Evolutionary conservation across 2,113 vertebrate species (phyloP), one percentile per base, ranked within the genome.

Genomic region (Chascanopsetta lugubris): DNA sequence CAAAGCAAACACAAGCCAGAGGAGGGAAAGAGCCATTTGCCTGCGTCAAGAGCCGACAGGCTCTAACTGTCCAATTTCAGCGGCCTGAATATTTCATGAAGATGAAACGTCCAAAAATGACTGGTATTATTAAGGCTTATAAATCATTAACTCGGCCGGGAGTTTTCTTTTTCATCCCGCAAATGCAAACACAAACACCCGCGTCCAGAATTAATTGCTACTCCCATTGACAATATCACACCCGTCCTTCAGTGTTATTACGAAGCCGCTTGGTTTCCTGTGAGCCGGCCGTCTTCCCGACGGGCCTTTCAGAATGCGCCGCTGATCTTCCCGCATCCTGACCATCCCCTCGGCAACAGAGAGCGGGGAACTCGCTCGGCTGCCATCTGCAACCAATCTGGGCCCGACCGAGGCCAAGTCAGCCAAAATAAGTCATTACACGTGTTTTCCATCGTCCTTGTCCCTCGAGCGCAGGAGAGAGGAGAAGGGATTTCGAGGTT

Each of bases 311-410:
- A 65, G 80, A 77, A 76, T 45, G 46, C 64, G 61, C 70, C 81
- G 32, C 69, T 51, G 67, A 79, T 75, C 55, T 72, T 60, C 43
- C 57, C 42, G 61, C 77, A 77, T 80, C 79, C 71, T 68, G 64
- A 63, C 58, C 78, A 71, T 79, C 84, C 60, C 69, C 77, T 50
- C 59, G 26, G 61, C 62, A 72, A 83, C 63, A 71, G 74, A 80
- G 27, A 83, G n/a, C n/a, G n/a, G 72, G 63, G 73, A 78, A 74
- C 72, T 61, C 12, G 85, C 84, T 36, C 40, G 54, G 69, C 67
- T 69, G 34, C 82, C 91, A 91, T 92, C 88, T 92, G 90, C 87
- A 91, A 89, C 86, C 88, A 90, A 91, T 91, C 88, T 84, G 72
- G 79, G 61, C 73, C 79, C 56, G 57, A 77, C 70, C 71, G 51